Conservation (phyloP, 2,797 vertebrate genomes). For the Sebastes vulpes region DNA sequence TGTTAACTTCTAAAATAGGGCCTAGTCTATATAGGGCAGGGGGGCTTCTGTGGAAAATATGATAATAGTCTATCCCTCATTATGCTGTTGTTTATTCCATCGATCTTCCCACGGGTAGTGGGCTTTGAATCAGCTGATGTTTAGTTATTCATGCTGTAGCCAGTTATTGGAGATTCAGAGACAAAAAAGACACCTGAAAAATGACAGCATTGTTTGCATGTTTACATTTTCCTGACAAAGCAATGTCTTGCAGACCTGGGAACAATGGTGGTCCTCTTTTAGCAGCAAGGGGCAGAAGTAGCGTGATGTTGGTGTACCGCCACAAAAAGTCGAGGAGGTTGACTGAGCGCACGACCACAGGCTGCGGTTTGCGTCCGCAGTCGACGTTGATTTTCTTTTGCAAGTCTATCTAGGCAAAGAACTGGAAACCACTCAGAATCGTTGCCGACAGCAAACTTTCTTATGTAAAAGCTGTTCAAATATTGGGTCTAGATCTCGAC, state of each 20-base stretch:
- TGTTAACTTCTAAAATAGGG: background rate
- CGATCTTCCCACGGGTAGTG: background rate
- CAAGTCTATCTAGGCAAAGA: background rate
- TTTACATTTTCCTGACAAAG: background rate
- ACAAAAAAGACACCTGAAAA: background rate
- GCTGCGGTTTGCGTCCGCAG: background rate
- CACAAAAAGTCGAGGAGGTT: slow-evolving; percentile 5
- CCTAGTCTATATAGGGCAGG: background rate
- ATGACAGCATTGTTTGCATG: background rate
- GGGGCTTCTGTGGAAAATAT: slow-evolving; percentile 22
- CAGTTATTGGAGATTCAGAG: background rate
- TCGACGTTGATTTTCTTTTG: slow-evolving; percentile 12
- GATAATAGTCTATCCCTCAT: background rate
- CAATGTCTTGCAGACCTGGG: background rate
- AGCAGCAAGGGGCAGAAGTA: slow-evolving; percentile 22
- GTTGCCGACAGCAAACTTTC: background rate
- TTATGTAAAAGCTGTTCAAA: background rate
- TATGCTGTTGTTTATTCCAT: background rate
- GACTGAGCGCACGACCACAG: slow-evolving; percentile 11
- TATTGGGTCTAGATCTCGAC: background rate
- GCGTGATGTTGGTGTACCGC: background rate
- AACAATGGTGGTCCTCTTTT: slow-evolving; percentile 6
- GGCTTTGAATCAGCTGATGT: background rate
- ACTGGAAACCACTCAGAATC: slow-evolving; percentile 14
- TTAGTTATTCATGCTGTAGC: background rate